Evolutionary conservation across 2,113 vertebrate genomes (phyloP), one percentile per base, ranked within the genome.

Genomic region (Orthochromis malagaraziensis): DNA sequence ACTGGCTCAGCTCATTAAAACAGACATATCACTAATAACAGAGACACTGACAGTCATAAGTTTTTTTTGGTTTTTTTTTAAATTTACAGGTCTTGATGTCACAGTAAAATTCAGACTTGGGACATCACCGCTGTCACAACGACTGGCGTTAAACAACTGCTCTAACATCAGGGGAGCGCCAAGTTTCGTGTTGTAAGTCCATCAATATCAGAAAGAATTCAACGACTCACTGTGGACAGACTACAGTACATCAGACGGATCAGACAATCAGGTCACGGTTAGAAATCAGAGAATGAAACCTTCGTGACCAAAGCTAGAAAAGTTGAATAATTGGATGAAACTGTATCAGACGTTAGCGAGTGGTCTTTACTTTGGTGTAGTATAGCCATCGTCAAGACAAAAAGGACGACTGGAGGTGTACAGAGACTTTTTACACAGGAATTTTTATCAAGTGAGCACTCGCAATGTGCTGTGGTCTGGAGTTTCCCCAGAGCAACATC

Each of bases 101-200:
- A 93, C 5, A 8, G 45, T 94, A 5, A 86, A 16, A 9, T 83
- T 95, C 3, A 81, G 31, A 42, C 17, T 96, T 5, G 89, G 81
- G 24, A 14, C 4, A 4, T 49, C 29, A 11, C 2, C 2, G 0
- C 31, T 91, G 17, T 9, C 7, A 21, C 87, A 93, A 54, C 45
- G 1, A 10, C 51, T 95, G 51, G 79, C 11, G 3, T 55, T 96
- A 10, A 84, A 17, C 11, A 87, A 88, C 81, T 96, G 95, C 47
- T 89, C 92, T 33, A 45, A 53, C 9, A 90, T 96, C 55, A 70
- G 24, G 6, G 90, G 92, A 49, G 19, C 26, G 2, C 49, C 84
- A 11, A 57, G 26, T 40, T 54, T 51, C 19, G 40, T 2, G 55
- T 9, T 85, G 95, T 96, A 79, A 94, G 94, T 82, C 6, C 7